Evolutionary conservation across 1,140 invertebrate species (phyloP).

Genomic region (Ips typographus): DNA sequence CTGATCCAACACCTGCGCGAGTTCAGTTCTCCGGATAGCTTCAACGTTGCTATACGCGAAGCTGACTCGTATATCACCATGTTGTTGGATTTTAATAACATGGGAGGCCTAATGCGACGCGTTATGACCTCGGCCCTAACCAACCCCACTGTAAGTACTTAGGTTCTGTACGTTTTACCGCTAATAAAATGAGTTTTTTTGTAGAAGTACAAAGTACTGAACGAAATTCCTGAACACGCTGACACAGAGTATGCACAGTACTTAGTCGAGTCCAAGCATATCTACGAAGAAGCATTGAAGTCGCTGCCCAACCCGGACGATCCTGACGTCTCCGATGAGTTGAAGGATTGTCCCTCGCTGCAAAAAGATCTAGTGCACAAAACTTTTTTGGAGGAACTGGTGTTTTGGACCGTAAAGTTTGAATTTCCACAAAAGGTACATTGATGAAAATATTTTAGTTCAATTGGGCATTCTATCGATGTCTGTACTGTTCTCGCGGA

Average conservation of each 20-base stretch:
- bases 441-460: no score
- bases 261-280: constrained; percentile 69
- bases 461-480: no score
- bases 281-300: constrained; percentile 78
- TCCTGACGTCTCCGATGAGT: constrained; percentile 74
- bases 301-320: constrained; percentile 74
- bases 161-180: background rate
- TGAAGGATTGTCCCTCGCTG: constrained; percentile 76
- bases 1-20: constrained; percentile 89
- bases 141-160: constrained; percentile 65
- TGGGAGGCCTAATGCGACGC: constrained; percentile 91
- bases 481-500: no score
- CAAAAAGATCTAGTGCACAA: constrained; percentile 78
- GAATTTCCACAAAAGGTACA: constrained; percentile 89
- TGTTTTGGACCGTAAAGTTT: constrained; percentile 97
- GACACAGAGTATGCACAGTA: constrained; percentile 71
- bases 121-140: constrained; percentile 89
- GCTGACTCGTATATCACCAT: constrained; percentile 85
- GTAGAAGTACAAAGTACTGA: constrained; percentile 63
- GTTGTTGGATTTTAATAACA: constrained; percentile 89
- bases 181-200: constrained; percentile 3
- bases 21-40: constrained; percentile 61
- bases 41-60: constrained; percentile 70
- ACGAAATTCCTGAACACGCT: constrained; percentile 59
- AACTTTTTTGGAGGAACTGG: constrained; percentile 91